Percentiles rank a stretch among this genome's conserved stretches.
These are phyloP conservation scores for Daubentonia madagascariensis DNA, from an alignment of 2,113 vertebrate species.

Conservation along the genomic window DNA sequence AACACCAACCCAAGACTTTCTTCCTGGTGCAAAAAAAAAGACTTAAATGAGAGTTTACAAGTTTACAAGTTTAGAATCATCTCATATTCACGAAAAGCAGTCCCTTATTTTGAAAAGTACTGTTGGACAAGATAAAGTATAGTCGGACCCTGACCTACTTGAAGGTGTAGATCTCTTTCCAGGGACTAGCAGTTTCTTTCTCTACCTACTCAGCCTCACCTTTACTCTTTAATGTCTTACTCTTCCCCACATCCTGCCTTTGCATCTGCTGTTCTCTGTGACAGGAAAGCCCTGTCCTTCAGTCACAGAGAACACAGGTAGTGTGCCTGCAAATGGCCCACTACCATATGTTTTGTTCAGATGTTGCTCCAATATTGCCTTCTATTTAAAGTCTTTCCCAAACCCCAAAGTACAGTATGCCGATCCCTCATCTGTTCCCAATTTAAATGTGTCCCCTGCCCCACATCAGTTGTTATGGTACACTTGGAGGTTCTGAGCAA, in stretches of 20 bases:
- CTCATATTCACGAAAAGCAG: not conserved
- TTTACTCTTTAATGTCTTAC: not conserved
- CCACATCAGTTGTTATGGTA: not conserved
- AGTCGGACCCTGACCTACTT: not conserved
- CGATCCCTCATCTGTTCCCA: not conserved
- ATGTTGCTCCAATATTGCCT: not conserved
- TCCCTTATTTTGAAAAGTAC: not conserved
- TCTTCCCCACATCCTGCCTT: not conserved
- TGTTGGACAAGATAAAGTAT: not conserved
- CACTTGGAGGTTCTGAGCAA: not conserved
- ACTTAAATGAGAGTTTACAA: not conserved
- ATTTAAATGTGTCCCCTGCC: no score
- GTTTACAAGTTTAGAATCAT: no score
- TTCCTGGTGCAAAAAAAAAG: not conserved
- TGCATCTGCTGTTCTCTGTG: no score
- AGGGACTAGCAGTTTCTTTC: not conserved
- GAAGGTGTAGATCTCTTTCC: not conserved
- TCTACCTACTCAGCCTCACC: not conserved
- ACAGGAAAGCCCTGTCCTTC: not conserved
- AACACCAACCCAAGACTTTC: not conserved
- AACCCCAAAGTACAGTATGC: no score
- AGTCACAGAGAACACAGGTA: not conserved
- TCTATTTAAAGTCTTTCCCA: not conserved
- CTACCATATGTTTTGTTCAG: fast-evolving
- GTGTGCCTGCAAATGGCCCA: not conserved